Base-by-base conservation (phyloP, 2,888 invertebrate genomes). In the Ichneumon xanthorius region DNA sequence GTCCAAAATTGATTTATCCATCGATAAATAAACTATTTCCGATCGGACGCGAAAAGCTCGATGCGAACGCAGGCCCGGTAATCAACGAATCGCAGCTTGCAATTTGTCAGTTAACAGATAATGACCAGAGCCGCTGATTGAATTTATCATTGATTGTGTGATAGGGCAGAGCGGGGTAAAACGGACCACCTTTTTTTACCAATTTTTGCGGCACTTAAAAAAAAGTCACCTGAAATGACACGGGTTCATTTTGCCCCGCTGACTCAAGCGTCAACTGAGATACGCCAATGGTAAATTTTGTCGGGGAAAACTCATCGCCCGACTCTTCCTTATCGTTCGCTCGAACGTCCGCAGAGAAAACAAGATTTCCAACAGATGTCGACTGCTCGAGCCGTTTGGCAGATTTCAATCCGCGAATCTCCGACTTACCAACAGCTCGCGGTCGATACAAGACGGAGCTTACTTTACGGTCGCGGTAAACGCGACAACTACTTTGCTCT, bases 301-400 rank as follows among this genome's bases (percentile, higher is more conserved):
- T 4, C 2, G 37, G 45, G 9, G 0, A 7, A 40, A 67, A 6
- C 5, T 30, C 63, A 65, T 50, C 37, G 30, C 19, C 19, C 6
- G 19, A 16, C 33, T n/a, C 65, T 65, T 37, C 45, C 33, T 65
- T 65, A 76, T 37, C 75, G 7, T 7, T 75, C 26, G 53, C n/a
- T 30, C 63, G 63, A 33, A 63, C 30, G 30, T 6, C 3, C 4
- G 9, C 4, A 11, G 11, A 40, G 40, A 22, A 37, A 19, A 19
- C 37, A 22, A 67, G 9, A 19, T 22, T 40, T 37, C 76, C 50
- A 14, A 65, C 37, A 65, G 76, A 76, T 76, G 76, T 33, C 65
- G 65, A 65, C 65, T 65, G n/a, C 45, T 48, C 37, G 22, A 22
- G 19, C 22, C 50, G 6, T 16, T 48, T 7, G 40, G 2, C 0